A percentile compares a stretch with the other conserved stretches of the same genome.
phyloP scores from a whole-genome alignment of 2,888 invertebrate species.

The Metalampra italica region DNA sequence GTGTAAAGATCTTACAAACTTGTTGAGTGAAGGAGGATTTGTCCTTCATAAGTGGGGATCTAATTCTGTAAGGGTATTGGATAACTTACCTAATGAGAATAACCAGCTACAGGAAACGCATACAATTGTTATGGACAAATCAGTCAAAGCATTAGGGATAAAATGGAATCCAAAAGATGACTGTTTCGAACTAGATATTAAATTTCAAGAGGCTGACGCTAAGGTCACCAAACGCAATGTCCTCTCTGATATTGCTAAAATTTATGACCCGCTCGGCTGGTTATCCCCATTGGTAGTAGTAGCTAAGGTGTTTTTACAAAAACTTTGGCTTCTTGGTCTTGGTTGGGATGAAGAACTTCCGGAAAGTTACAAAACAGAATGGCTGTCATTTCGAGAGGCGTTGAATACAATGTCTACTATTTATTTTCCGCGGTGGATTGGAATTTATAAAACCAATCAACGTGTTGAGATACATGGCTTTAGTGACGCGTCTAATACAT shows the following conservation, averaged over 20 bases:
- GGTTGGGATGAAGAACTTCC: constrained; percentile 17
- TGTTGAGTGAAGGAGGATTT: constrained; percentile 22
- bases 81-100: constrained; percentile 12
- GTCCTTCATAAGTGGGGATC: constrained; percentile 28
- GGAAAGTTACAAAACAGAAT: constrained; percentile 7
- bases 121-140: constrained; percentile 12
- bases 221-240: constrained; percentile 20
- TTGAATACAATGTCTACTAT: constrained; percentile 6
- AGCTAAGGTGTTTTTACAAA: constrained; percentile 14
- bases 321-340: constrained; percentile 15
- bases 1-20: constrained; percentile 17
- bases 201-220: constrained; percentile 9
- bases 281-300: constrained; percentile 19
- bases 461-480: constrained; percentile 17
- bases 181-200: constrained; percentile 16
- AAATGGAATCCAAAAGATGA: constrained; percentile 21
- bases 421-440: constrained; percentile 16
- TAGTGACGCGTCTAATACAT: constrained; percentile 17
- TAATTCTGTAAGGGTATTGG: constrained; percentile 16
- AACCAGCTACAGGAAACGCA: background rate
- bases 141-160: constrained; percentile 23
- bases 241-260: constrained; percentile 20
- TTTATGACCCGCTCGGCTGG: constrained; percentile 29
- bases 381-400: constrained; percentile 10
- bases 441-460: background rate